Base-by-base conservation (phyloP, 1,140 invertebrate genomes). In the Linepithema humile region DNA sequence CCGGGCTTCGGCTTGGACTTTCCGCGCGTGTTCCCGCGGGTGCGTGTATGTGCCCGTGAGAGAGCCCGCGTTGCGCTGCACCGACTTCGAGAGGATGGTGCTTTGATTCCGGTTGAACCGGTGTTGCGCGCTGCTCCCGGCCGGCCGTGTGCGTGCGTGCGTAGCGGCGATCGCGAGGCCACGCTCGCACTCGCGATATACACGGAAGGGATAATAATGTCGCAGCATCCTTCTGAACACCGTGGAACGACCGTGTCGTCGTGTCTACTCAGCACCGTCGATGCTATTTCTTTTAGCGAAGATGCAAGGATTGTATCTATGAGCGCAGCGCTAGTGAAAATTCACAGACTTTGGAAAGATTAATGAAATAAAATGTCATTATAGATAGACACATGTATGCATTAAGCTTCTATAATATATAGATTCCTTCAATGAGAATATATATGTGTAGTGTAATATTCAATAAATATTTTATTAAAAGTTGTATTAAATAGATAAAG, bases 21-120 rank as follows among this genome's bases (percentile, higher is more conserved):
- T 85, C 82, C 83, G 83, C 83, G 80, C 85, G 85, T 83, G 69
- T 86, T 70, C 78, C 62, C 64, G 69, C 50, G 70, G 32, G 57
- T 87, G 65, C 82, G 82, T 84, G 78, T 82, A 75, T 82, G 72
- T 73, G 84, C 84, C 74, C 88, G 77, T 84, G 87, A 82, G 87
- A 85, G 65, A 32, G 20, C 55, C 50, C 40, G 15, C 72, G 72
- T 43, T 45, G 40, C 72, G 17, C n/a, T 23, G 53, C 53, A 43
- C 50, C n/a, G 60, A 59, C 74, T 78, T 74, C 73, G 84, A 83
- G 83, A 64, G n/a, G 65, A 87, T 60, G 35, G 53, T 48, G 80
- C 87, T 90, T 91, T 85, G 90, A 92, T 92, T 91, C 91, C 90
- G 90, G 91, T 92, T 85, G 90, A 90, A 92, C 91, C 91, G 90